A percentile compares a stretch with the other conserved stretches of the same genome.
Conservation (phyloP, 2,888 invertebrate genomes). For the Caenorhabditis sp. region DNA sequence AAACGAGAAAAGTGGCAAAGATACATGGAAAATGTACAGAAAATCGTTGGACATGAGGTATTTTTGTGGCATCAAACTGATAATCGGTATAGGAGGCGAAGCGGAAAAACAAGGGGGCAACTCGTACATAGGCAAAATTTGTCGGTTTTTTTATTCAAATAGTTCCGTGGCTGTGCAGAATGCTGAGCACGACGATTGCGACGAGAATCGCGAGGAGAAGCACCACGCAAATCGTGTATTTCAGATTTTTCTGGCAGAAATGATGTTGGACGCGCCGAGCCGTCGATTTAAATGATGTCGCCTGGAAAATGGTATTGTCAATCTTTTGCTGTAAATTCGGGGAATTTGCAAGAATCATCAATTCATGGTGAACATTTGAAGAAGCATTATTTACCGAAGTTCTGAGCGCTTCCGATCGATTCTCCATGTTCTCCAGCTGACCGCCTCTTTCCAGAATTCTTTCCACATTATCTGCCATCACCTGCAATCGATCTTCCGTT, state of each 20-base stretch:
- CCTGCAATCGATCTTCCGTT: no score
- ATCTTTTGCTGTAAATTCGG: not conserved
- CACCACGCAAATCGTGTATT: constrained; percentile 75
- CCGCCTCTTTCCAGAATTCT: constrained; percentile 77
- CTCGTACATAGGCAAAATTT: no score
- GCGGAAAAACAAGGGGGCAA: no score
- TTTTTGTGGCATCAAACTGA: no score
- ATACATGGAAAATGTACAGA: no score
- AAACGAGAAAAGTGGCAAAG: no score
- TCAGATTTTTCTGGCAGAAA: constrained; percentile 75
- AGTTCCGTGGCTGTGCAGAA: constrained; percentile 22
- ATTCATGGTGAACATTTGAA: no score
- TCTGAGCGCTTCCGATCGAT: constrained; percentile 68
- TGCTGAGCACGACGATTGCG: constrained; percentile 33
- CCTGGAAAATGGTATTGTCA: constrained; percentile 46
- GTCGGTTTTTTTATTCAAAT: constrained; percentile 33
- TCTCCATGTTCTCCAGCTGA: constrained; percentile 73
- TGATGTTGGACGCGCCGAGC: constrained; percentile 76
- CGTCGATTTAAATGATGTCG: constrained; percentile 72
- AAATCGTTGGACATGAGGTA: no score
- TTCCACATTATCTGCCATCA: constrained; percentile 77
- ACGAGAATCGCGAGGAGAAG: constrained; percentile 53
- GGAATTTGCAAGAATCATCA: not conserved
- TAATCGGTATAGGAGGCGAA: not conserved
- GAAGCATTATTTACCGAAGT: constrained; percentile 54